Conservation (phyloP, 2,888 invertebrate species). For the Parasteatoda lunata region DNA sequence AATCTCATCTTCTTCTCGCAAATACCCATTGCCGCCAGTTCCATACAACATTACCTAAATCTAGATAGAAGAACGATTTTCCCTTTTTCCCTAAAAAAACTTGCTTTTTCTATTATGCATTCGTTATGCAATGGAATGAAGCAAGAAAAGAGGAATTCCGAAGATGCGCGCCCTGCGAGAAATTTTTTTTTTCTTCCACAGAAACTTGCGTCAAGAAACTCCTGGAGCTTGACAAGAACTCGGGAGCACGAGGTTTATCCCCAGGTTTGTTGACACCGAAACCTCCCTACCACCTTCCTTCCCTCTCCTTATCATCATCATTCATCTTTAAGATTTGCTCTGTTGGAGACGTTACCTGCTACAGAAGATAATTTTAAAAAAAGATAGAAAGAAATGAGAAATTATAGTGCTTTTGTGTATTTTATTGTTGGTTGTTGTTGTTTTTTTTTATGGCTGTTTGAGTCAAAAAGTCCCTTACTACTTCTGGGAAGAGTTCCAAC, state of each 20-base stretch:
- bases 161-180: no score
- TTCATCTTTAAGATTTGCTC: not conserved
- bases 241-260: not conserved
- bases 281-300: not conserved
- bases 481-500: no score
- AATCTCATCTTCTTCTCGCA: no score
- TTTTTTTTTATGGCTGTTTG: no score
- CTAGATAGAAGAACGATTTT: no score
- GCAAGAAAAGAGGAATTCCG: no score
- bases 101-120: no score
- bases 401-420: not conserved
- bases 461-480: no score
- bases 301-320: not conserved
- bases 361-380: not conserved
- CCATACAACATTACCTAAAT: no score
- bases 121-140: no score
- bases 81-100: no score
- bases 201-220: not conserved
- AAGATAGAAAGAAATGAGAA: not conserved
- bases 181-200: not conserved
- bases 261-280: conserved; percentile 18
- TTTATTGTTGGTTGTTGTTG: not conserved
- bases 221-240: not conserved
- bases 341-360: conserved; percentile 5
- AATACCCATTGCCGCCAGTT: no score